Evolutionary conservation across 2,797 vertebrate genomes (phyloP).

Genomic region (Silurus aristotelis): DNA sequence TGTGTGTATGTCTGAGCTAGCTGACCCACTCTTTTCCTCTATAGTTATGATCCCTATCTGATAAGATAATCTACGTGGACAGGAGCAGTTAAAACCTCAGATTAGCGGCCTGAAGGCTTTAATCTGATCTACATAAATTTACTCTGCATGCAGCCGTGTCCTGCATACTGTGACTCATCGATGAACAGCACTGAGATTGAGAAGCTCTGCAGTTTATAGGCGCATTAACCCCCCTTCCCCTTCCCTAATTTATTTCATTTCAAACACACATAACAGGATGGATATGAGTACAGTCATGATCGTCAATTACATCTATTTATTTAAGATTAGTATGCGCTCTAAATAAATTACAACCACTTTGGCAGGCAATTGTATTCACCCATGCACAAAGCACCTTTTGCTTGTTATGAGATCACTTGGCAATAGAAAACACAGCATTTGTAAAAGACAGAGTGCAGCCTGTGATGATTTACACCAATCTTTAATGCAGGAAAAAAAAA

Average conservation of each 20-base stretch:
- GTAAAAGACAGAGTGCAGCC: constrained; percentile 8
- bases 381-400: constrained; percentile 28
- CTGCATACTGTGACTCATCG: constrained; percentile 31
- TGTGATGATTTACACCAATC: constrained; percentile 18
- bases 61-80: constrained; percentile 48
- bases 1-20: constrained; percentile 19
- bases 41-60: constrained; percentile 41
- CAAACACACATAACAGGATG: constrained; percentile 31
- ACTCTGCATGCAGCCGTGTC: constrained; percentile 28
- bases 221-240: neutral
- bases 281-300: constrained; percentile 45
- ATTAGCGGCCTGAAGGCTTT: constrained; percentile 45
- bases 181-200: constrained; percentile 28
- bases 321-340: constrained; percentile 41
- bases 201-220: neutral
- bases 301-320: constrained; percentile 46
- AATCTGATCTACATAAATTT: constrained; percentile 56
- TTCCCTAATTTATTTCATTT: constrained; percentile 6
- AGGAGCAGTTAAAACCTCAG: constrained; percentile 45
- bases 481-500: neutral
- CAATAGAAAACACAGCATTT: neutral
- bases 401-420: constrained; percentile 28
- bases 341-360: constrained; percentile 29
- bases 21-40: constrained; percentile 35
- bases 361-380: constrained; percentile 36